Base-by-base conservation (phyloP, 2,888 invertebrate genomes). In the Sericinus montela region DNA sequence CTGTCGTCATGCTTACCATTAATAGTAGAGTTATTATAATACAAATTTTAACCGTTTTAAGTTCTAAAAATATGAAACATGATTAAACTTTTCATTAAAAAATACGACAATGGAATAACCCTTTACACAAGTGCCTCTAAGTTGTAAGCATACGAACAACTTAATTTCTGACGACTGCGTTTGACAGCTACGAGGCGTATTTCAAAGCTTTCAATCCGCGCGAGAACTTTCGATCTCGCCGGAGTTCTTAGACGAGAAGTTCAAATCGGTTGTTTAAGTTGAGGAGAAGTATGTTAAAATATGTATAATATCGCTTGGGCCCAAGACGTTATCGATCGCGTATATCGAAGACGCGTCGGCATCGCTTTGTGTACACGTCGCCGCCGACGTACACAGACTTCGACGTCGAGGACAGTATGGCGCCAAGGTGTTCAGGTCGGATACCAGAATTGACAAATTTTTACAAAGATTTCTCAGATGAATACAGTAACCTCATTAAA, bases 151-250 rank as follows among this genome's bases (percentile, higher is more conserved):
- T 19, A 5, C 19, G 19, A 19, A 19, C 19, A 44, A 43, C 34
- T 45, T 29, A n/a, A 35, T 36, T 9, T 11, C 36, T 8, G 15
- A 5, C 34, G 34, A 34, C 48, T 48, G 48, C 37, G 32, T 39
- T 34, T 39, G 48, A 48, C 43, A 43, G 48, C 43, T 32, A 39
- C 38, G 37, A 38, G 16, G 37, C 48, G 48, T 43, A 46, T 46
- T n/a, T 46, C 34, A 42, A 15, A 43, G 16, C 38, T n/a, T 48
- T 48, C 37, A 48, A 15, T 38, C 30, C 38, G 16, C 43, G 30
- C 45, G 11, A 38, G 25, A 38, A 48, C 42, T 37, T 42, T 42
- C 38, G 23, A 32, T 48, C 42, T 43, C 34, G 19, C 5, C 29
- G 6, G 35, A 47, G 41, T 47, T 47, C 23, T 30, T 15, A 42